Percentiles rank a stretch among this genome's conserved stretches.
These are phyloP conservation scores for Hypotaenidia okinawae DNA, from an alignment of 2,797 vertebrate genomes.

Conservation along the genomic window DNA sequence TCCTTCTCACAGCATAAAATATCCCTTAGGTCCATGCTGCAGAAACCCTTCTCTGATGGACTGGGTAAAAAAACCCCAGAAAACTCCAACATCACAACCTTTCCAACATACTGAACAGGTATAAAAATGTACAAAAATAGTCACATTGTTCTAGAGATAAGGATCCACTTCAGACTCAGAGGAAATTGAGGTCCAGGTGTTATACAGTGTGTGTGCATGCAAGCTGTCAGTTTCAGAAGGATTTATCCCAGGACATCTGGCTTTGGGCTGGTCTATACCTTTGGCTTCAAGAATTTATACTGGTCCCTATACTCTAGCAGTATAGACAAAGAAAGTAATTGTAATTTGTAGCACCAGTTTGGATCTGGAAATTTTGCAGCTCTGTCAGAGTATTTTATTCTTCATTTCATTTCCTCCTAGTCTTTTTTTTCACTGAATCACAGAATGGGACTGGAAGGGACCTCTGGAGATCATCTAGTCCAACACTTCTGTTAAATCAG, in stretches of 20 bases:
- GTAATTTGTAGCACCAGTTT: not conserved
- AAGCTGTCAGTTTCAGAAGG: not conserved
- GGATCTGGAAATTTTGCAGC: not conserved
- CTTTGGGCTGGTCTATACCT: not conserved
- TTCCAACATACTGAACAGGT: not conserved
- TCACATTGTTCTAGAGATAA: not conserved
- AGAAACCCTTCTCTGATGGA: not conserved
- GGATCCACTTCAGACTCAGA: not conserved
- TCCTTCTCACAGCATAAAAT: too few species aligned
- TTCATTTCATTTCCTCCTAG: not conserved
- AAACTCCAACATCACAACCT: not conserved
- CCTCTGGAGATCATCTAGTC: too few species aligned
- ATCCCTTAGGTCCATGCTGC: not conserved
- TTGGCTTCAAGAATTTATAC: not conserved
- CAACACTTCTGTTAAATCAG: too few species aligned
- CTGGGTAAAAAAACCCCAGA: not conserved
- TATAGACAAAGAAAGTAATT: not conserved
- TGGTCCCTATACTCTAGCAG: not conserved
- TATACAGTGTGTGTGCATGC: not conserved
- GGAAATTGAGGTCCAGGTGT: not conserved
- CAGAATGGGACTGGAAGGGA: too few species aligned
- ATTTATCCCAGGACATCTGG: not conserved
- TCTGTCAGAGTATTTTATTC: not conserved
- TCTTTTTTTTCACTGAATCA: not conserved
- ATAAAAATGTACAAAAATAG: not conserved